These are phyloP conservation scores for Scolopax mira DNA, from an alignment of 2,113 vertebrate species.

Conservation along the genomic window DNA sequence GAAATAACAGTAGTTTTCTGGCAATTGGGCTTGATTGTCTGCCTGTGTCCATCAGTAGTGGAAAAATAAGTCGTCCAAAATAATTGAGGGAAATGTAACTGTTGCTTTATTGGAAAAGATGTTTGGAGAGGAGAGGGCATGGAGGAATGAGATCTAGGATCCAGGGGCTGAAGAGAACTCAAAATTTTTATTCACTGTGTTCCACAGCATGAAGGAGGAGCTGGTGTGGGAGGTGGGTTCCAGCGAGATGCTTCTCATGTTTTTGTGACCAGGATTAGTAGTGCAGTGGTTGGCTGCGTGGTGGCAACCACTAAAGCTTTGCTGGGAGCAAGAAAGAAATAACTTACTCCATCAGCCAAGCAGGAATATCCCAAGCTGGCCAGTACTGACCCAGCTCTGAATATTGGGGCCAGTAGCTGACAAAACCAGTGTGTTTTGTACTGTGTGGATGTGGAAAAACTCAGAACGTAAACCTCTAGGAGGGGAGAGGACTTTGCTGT, in stretches of 20 bases:
- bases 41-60: neutral
- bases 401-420: neutral
- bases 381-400: neutral
- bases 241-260: fast-evolving
- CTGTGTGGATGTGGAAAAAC: neutral
- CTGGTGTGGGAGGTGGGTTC: neutral
- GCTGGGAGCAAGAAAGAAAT: neutral
- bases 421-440: neutral
- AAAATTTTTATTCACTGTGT: neutral
- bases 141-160: fast-evolving
- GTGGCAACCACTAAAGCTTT: neutral
- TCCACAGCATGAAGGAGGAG: fast-evolving
- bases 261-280: neutral
- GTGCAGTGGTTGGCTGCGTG: neutral
- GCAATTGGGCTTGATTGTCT: neutral
- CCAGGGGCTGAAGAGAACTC: neutral
- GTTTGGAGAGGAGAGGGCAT: neutral
- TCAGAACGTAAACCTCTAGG: neutral
- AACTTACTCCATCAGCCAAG: neutral
- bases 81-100: neutral
- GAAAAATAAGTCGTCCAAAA: neutral
- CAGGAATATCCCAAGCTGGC: neutral
- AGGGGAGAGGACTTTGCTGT: neutral
- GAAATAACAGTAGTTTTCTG: neutral
- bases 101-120: neutral